These are phyloP conservation scores for Osmerus mordax DNA, from an alignment of 2,113 vertebrate species.

Conservation along the genomic window DNA sequence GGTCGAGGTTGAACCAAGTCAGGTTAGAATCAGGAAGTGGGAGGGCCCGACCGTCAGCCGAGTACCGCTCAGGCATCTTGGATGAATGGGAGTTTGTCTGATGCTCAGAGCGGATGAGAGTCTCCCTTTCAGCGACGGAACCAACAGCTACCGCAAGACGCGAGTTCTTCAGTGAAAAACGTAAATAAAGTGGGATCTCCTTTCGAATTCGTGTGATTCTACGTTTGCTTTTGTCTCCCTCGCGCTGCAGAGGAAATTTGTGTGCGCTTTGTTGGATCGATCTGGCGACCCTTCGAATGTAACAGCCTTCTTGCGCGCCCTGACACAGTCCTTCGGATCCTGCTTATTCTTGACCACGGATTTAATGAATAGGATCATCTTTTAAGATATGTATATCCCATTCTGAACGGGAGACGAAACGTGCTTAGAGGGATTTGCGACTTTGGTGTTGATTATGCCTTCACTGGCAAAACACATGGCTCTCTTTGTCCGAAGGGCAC, in stretches of 20 bases:
- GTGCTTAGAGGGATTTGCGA: conserved; percentile 47
- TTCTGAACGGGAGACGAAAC: conserved; percentile 19
- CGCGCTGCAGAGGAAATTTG: conserved; percentile 18
- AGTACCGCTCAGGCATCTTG: conserved; percentile 45
- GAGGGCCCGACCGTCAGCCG: conserved; percentile 61
- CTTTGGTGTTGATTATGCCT: conserved; percentile 49
- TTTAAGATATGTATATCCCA: background rate
- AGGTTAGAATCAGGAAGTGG: conserved; percentile 73
- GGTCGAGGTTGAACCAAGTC: conserved; percentile 50
- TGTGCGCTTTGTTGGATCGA: conserved; percentile 63
- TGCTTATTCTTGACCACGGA: conserved; percentile 48
- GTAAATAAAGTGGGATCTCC: conserved; percentile 18
- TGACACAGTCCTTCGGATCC: conserved; percentile 44
- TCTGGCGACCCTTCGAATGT: conserved; percentile 21
- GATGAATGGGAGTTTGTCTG: conserved; percentile 75
- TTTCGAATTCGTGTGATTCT: conserved; percentile 17
- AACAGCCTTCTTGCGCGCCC: conserved; percentile 44
- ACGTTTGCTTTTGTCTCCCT: conserved; percentile 29
- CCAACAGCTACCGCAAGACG: conserved; percentile 35
- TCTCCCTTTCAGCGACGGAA: conserved; percentile 53
- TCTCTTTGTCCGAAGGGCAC: conserved; percentile 80
- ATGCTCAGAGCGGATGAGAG: conserved; percentile 56
- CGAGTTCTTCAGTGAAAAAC: conserved; percentile 37
- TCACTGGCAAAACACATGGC: conserved; percentile 70
- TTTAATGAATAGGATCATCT: conserved; percentile 57